Percentiles rank a stretch among this genome's conserved stretches.
Conservation (phyloP, 2,888 invertebrate genomes). For the Osmoderma eremita region DNA sequence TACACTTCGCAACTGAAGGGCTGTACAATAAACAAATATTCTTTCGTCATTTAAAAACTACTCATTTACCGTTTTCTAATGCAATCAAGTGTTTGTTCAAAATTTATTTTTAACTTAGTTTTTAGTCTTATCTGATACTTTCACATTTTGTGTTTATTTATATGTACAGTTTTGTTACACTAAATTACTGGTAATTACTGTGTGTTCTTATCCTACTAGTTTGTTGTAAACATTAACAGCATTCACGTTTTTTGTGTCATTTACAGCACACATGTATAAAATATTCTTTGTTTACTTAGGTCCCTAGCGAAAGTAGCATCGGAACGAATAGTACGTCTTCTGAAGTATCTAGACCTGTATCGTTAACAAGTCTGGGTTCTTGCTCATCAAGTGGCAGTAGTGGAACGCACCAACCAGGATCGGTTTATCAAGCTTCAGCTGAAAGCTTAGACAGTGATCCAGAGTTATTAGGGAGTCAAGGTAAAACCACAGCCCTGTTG, state of each 20-base stretch:
- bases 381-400: constrained; percentile 74
- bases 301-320: constrained; percentile 62
- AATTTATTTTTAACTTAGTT: too few relatives aligned
- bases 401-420: constrained; percentile 73
- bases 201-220: constrained; percentile 57
- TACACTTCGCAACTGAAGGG: too few relatives aligned
- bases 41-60: too few relatives aligned
- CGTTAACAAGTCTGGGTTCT: constrained; percentile 81
- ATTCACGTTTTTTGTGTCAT: constrained; percentile 10
- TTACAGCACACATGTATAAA: neutral
- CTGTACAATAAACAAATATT: too few relatives aligned
- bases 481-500: constrained; percentile 54
- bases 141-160: too few relatives aligned
- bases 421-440: constrained; percentile 86
- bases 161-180: neutral
- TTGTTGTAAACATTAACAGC: constrained; percentile 60
- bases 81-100: too few relatives aligned
- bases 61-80: too few relatives aligned
- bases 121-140: too few relatives aligned
- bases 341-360: constrained; percentile 74
- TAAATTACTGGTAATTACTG: constrained; percentile 59
- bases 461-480: constrained; percentile 67
- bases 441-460: constrained; percentile 86
- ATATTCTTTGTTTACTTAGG: constrained; percentile 53
- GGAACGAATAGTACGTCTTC: constrained; percentile 67